Conservation (phyloP, 2,888 invertebrate species). For the Cyaniris semiargus region DNA sequence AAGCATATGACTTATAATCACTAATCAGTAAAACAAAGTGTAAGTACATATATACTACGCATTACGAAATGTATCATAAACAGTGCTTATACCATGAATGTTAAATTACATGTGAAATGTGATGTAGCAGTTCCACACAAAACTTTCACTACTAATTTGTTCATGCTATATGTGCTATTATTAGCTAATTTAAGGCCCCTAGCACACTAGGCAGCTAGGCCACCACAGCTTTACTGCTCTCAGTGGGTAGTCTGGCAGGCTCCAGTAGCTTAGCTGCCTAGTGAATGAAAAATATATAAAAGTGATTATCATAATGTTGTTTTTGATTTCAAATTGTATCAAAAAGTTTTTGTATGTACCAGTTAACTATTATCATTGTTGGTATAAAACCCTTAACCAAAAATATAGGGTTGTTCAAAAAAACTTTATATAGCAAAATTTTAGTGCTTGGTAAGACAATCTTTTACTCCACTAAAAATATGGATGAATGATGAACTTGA, state of each 20-base stretch:
- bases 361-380: slow-evolving; percentile 30
- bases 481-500: background rate
- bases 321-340: background rate
- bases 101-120: background rate
- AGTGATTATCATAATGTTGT: background rate
- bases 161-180: slow-evolving; percentile 56
- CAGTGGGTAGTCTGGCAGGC: too few species aligned
- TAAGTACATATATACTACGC: background rate
- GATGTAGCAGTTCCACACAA: background rate
- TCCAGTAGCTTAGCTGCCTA: background rate
- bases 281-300: background rate
- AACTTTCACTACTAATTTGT: slow-evolving; percentile 19
- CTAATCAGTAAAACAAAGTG: background rate
- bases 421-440: background rate
- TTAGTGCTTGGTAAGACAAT: background rate
- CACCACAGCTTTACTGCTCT: too few species aligned
- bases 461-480: background rate
- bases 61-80: background rate
- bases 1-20: background rate
- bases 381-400: background rate
- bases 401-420: background rate
- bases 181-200: background rate
- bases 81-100: slow-evolving; percentile 56
- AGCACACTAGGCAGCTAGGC: background rate
- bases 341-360: slow-evolving; percentile 18